Conservation (phyloP, 2,888 invertebrate species). For the Hypsopygia costalis region DNA sequence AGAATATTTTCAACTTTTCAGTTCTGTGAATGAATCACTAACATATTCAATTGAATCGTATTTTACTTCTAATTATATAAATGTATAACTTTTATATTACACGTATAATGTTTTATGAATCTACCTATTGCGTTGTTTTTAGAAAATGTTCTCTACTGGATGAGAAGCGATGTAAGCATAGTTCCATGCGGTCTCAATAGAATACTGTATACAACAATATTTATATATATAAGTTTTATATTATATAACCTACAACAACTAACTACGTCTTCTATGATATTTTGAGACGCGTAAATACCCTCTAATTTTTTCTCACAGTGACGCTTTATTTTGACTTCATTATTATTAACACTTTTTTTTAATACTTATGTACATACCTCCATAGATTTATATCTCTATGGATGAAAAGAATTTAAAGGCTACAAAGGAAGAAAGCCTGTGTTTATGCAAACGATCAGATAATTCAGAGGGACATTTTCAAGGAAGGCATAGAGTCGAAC, state of each 20-base stretch:
- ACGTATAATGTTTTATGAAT: slow-evolving; percentile 17
- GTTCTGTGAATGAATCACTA: slow-evolving; percentile 80
- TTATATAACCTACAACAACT: slow-evolving; percentile 63
- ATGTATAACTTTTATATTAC: slow-evolving; percentile 24
- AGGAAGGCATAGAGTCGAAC: slow-evolving; percentile 38
- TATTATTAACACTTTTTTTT: slow-evolving; percentile 70
- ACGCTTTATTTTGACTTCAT: slow-evolving; percentile 79
- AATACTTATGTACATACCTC: slow-evolving; percentile 63
- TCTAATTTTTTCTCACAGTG: slow-evolving; percentile 78
- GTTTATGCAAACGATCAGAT: slow-evolving; percentile 51
- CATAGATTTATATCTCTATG: slow-evolving; percentile 43
- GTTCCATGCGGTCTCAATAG: slow-evolving; percentile 44
- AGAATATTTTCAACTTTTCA: slow-evolving; percentile 76
- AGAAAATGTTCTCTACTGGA: slow-evolving; percentile 42
- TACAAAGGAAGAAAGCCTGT: slow-evolving; percentile 57
- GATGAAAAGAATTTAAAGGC: slow-evolving; percentile 32
- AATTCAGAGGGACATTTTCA: slow-evolving; percentile 34
- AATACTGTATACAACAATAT: slow-evolving; percentile 55
- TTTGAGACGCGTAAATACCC: slow-evolving; percentile 67
- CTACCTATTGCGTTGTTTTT: slow-evolving; percentile 23
- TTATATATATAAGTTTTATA: slow-evolving; percentile 32
- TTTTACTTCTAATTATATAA: slow-evolving; percentile 34
- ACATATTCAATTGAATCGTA: slow-evolving; percentile 57
- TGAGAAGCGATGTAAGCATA: slow-evolving; percentile 59
- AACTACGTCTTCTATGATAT: slow-evolving; percentile 73